These are phyloP conservation scores for Gibbula magus DNA, from an alignment of 2,888 invertebrate species.

Conservation along the genomic window DNA sequence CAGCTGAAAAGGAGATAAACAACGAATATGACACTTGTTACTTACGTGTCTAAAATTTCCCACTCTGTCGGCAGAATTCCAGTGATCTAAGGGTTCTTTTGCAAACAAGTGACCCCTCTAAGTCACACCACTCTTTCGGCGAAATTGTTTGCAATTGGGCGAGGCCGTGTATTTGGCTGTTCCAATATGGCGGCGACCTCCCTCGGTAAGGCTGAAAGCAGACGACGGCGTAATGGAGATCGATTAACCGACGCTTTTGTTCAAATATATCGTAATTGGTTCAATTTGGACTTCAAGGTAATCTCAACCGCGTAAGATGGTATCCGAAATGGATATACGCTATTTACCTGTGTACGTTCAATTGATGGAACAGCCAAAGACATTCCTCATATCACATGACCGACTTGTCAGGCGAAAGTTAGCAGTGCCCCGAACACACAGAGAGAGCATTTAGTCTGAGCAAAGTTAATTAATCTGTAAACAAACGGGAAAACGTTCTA, in stretches of 20 bases:
- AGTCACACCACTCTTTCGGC: not conserved
- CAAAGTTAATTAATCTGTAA: constrained; percentile 13
- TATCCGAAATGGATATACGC: not conserved
- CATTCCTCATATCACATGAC: constrained; percentile 34
- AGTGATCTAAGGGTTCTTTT: constrained; percentile 9
- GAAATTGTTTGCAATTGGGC: constrained; percentile 23
- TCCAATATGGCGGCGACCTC: not conserved
- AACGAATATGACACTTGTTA: not conserved
- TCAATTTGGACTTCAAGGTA: not conserved
- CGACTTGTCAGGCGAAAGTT: not conserved
- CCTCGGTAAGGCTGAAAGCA: not conserved
- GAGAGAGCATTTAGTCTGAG: not conserved
- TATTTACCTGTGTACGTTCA: constrained; percentile 34
- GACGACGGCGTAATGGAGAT: no score
- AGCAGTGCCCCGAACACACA: not conserved
- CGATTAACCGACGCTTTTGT: no score
- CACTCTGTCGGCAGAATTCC: not conserved
- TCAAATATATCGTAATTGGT: not conserved
- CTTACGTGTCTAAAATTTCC: not conserved
- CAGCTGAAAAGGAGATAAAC: not conserved
- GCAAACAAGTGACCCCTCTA: constrained; percentile 6
- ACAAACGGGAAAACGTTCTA: not conserved
- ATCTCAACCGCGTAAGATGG: no score
- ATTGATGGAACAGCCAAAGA: constrained; percentile 30
- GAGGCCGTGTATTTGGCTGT: constrained; percentile 24